Evolutionary conservation across 2,797 vertebrate genomes (phyloP), one percentile per base, ranked within the genome.

Genomic region (Myoxocephalus aenaeus): DNA sequence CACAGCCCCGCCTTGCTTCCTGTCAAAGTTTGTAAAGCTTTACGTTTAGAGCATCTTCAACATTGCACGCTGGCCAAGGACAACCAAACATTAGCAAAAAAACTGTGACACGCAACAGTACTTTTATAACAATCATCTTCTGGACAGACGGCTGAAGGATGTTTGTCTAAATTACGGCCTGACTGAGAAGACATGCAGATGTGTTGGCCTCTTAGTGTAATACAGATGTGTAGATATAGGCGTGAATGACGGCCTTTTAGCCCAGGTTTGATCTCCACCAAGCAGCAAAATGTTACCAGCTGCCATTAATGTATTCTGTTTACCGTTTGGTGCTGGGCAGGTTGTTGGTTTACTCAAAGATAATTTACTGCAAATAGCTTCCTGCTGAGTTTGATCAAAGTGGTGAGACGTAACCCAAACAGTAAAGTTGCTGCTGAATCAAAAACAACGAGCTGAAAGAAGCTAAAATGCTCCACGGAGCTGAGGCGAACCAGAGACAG

Each of bases 1-100:
- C 15, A 12, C 38, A 40, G 38, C 38, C 38, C 10, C 53, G 54
- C 38, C 6, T 40, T 9, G 17, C 42, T 22, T 58, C 62, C 62
- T 82, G 65, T 44, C 56, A 67, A n/a, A 17, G 2, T 70, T 57
- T 29, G 7, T 42, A 50, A 40, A 20, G 18, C 46, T 73, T 40
- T 22, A 29, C 27, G 53, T 66, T 25, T n/a, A 34, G 4, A 58
- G 18, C 14, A 17, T 65, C 7, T 65, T 15, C 9, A 10, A 29
- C 25, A 68, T 13, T 15, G 7, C 36, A 17, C 0, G 0, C 11
- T 18, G 1, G 13, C 7, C 61, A 72, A 61, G 40, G 29, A 36
- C 34, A 65, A 27, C 18, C 6, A 5, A 22, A 22, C 36, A 50
- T 34, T 29, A 53, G 5, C 36, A 14, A 25, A 9, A 9, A 58